Conservation (phyloP, 2,113 vertebrate genomes). For the Gallinago undulata region DNA sequence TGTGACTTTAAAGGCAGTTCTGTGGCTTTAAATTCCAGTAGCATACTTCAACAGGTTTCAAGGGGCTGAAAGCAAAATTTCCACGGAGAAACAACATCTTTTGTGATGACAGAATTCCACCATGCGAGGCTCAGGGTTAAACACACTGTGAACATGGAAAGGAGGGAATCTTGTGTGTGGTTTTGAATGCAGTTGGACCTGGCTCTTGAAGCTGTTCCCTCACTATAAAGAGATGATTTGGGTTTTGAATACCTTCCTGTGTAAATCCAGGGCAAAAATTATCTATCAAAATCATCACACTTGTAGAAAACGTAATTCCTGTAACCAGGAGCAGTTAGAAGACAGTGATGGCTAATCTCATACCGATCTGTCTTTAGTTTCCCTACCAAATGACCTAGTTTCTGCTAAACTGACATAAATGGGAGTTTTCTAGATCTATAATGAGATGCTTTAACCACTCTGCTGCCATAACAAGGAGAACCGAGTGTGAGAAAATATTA, state of each 20-base stretch:
- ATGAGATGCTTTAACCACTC: not conserved
- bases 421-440: not conserved
- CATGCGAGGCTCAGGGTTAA: not conserved
- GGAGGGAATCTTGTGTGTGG: not conserved
- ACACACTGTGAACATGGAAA: not conserved
- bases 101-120: not conserved
- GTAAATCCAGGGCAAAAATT: not conserved
- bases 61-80: not conserved
- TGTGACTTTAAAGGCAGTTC: not conserved
- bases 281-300: not conserved
- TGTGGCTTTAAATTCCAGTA: not conserved
- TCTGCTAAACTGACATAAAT: not conserved
- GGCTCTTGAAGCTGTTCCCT: not conserved
- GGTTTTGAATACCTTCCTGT: not conserved
- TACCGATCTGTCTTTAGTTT: not conserved
- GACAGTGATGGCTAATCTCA: not conserved
- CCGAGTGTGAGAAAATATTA: not conserved
- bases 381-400: not conserved
- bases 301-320: not conserved
- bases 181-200: not conserved
- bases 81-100: not conserved
- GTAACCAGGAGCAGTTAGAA: not conserved
- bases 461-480: rapidly evolving
- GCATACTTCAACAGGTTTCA: not conserved
- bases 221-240: not conserved